Conservation (phyloP, 2,888 invertebrate genomes). For the Acanthosepion pharaonis region DNA sequence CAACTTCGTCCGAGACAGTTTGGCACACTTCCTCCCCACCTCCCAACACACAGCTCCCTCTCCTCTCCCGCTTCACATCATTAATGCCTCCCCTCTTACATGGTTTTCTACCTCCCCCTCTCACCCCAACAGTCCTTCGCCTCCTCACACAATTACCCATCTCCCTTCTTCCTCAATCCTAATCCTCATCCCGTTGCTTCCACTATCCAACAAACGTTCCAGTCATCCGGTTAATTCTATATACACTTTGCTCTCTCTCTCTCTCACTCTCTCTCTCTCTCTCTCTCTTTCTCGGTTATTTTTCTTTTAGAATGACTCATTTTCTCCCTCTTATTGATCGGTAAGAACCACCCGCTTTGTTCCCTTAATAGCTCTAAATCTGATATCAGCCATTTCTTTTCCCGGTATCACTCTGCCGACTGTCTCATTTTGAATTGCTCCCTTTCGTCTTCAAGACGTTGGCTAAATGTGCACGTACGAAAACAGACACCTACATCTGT, state of each 20-base stretch:
- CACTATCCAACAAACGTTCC: background rate
- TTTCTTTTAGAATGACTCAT: background rate
- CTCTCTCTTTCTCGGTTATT: background rate
- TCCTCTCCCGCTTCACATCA: background rate
- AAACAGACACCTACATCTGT: background rate
- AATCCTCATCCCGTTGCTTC: background rate
- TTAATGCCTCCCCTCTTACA: background rate
- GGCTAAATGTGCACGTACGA: background rate
- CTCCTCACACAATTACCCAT: background rate
- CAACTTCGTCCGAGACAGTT: background rate
- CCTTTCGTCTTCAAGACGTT: background rate
- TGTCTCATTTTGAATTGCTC: background rate
- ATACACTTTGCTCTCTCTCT: background rate
- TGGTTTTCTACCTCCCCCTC: too few species aligned
- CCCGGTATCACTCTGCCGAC: background rate
- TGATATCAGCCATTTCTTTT: background rate
- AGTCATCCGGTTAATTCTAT: conserved; percentile 33
- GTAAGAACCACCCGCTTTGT: background rate
- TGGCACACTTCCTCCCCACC: background rate
- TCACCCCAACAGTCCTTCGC: background rate
- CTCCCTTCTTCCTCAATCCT: background rate
- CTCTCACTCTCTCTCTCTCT: background rate
- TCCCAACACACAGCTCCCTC: background rate
- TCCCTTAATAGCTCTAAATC: background rate
- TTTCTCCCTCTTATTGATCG: background rate